A percentile compares a stretch with the other conserved stretches of the same genome.
phyloP scores from a whole-genome alignment of 2,113 vertebrate genomes.

The Limanda limanda region DNA sequence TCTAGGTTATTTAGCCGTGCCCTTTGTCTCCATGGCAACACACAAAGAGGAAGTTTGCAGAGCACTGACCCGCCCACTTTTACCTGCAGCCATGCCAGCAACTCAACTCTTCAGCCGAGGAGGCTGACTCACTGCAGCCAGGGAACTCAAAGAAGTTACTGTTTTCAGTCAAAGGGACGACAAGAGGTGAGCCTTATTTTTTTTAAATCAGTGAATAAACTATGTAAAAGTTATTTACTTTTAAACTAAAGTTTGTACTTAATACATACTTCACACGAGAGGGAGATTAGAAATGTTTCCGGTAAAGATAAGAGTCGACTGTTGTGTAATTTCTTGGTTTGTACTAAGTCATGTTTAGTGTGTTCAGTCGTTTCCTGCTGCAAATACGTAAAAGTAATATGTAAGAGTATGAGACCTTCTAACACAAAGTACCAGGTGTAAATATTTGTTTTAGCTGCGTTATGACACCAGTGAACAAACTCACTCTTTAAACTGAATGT shows the following conservation, averaged over 20 bases:
- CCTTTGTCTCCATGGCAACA: conserved; percentile 64
- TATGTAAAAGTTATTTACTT: not conserved
- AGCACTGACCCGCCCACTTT: conserved; percentile 70
- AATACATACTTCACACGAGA: not conserved
- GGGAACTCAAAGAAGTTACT: conserved; percentile 23
- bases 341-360: not conserved
- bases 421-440: not conserved
- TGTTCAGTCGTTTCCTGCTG: not conserved
- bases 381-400: not conserved
- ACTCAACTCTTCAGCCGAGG: conserved; percentile 12
- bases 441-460: not conserved
- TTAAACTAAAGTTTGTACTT: not conserved
- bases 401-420: not conserved
- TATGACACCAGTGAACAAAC: not conserved
- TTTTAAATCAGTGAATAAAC: not conserved
- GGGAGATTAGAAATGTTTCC: not conserved
- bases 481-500: not conserved
- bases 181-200: conserved; percentile 50
- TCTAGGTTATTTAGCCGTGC: conserved; percentile 27
- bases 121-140: conserved; percentile 23
- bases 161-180: conserved; percentile 32
- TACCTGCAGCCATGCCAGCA: conserved; percentile 55
- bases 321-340: not conserved
- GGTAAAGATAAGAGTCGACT: not conserved
- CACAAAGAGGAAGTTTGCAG: conserved; percentile 71